phyloP scores from a whole-genome alignment of 2,113 vertebrate genomes.

The human region DNA sequence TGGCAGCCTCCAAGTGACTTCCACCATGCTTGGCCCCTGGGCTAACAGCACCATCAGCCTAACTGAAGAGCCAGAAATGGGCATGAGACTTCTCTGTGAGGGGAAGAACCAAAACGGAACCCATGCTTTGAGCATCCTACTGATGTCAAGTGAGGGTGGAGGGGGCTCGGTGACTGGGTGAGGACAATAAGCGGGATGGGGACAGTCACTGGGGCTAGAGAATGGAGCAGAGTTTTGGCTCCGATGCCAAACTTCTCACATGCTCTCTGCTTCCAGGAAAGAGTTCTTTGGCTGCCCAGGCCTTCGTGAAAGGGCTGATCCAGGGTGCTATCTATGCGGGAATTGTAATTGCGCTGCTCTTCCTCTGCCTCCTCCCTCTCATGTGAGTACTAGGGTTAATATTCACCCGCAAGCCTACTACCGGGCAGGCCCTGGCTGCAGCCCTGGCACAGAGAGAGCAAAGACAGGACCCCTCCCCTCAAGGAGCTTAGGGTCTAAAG shows the following conservation, averaged over 20 bases:
- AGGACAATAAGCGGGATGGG: background rate
- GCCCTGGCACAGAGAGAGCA: background rate
- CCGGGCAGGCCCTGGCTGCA: background rate
- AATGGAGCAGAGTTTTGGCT: background rate
- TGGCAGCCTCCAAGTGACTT: background rate
- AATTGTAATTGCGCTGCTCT: background rate
- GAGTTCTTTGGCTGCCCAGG: background rate
- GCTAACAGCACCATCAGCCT: constrained; percentile 49
- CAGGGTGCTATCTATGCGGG: background rate
- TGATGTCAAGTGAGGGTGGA: constrained; percentile 39
- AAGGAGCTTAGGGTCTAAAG: background rate
- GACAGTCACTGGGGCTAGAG: background rate
- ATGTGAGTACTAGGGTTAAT: constrained; percentile 31
- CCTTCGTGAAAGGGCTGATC: constrained; percentile 28
- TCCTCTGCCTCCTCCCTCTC: background rate
- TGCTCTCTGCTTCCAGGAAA: background rate
- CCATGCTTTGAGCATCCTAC: background rate
- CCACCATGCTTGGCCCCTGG: background rate
- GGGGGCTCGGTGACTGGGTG: background rate
- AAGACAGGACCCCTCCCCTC: background rate
- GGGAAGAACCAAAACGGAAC: constrained; percentile 10
- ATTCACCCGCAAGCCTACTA: background rate
- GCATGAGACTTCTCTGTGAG: constrained; percentile 22
- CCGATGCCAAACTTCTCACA: background rate
- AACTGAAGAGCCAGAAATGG: background rate